Conservation (phyloP, 2,888 invertebrate species). For the Myopa testacea region DNA sequence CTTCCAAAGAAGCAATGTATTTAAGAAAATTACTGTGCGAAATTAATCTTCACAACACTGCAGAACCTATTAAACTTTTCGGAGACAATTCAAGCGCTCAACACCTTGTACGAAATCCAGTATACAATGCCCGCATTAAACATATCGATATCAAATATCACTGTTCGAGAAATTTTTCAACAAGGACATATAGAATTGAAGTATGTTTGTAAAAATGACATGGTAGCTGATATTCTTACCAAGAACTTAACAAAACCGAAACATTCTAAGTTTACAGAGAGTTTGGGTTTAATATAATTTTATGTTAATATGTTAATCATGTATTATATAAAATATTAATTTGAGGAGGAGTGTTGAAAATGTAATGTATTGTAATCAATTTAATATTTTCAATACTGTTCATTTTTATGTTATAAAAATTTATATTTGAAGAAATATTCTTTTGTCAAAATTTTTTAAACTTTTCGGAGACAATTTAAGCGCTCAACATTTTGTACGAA, state of each 20-base stretch:
- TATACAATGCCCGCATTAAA: conserved; percentile 40
- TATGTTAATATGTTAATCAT: neutral
- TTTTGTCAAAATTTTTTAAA: neutral
- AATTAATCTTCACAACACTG: neutral
- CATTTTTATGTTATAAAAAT: too few species aligned
- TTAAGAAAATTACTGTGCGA: neutral
- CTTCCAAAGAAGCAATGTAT: conserved; percentile 19
- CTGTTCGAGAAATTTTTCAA: conserved; percentile 34
- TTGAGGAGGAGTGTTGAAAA: too few species aligned
- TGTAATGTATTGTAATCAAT: too few species aligned
- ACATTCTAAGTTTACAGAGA: too few species aligned
- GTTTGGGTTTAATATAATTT: too few species aligned
- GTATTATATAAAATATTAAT: too few species aligned
- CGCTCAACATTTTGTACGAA: conserved; percentile 40
- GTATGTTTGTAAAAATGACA: conserved; percentile 38
- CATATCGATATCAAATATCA: conserved; percentile 44
- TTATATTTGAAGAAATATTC: too few species aligned
- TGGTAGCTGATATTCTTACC: conserved; percentile 43
- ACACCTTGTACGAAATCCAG: conserved; percentile 39
- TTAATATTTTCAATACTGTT: too few species aligned
- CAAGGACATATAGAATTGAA: conserved; percentile 34
- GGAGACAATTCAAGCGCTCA: conserved; percentile 42
- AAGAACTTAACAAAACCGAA: conserved; percentile 39
- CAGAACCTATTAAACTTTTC: conserved; percentile 7
- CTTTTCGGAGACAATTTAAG: conserved; percentile 41